Conservation (phyloP, 2,113 vertebrate species). For the Sinocyclocheilus rhinocerous region DNA sequence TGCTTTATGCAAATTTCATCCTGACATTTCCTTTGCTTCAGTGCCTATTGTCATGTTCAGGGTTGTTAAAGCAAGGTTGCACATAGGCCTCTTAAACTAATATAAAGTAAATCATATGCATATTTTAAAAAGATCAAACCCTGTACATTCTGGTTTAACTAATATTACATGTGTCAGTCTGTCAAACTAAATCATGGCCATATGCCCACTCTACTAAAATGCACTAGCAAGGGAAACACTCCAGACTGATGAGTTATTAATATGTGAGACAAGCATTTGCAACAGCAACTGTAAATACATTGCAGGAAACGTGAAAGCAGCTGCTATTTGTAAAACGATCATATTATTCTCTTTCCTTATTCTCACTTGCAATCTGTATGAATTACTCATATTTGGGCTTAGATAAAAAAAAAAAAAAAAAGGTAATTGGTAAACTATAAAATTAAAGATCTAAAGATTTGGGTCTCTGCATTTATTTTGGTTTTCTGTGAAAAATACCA, state of each 20-base stretch:
- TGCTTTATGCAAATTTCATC: slow-evolving; percentile 46
- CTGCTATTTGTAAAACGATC: background rate
- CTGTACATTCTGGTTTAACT: slow-evolving; percentile 27
- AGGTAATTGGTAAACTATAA: background rate
- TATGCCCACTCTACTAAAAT: slow-evolving; percentile 4
- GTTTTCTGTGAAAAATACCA: background rate
- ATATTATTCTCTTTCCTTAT: background rate
- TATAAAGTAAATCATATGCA: background rate
- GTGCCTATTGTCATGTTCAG: slow-evolving; percentile 31
- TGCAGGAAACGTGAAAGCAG: background rate
- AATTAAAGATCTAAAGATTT: background rate
- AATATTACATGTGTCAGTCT: slow-evolving; percentile 24
- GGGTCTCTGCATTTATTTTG: background rate
- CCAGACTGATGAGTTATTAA: slow-evolving; percentile 16
- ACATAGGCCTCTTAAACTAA: background rate
- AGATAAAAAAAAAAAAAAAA: background rate
- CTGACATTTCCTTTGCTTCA: slow-evolving; percentile 30
- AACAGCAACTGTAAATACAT: slow-evolving; percentile 31
- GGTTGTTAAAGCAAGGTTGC: slow-evolving; percentile 38
- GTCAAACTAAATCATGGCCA: slow-evolving; percentile 37
- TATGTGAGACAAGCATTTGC: slow-evolving; percentile 3
- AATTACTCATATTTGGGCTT: background rate
- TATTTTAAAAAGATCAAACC: slow-evolving; percentile 27
- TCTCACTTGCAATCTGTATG: background rate
- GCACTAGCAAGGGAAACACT: background rate